Percentiles rank a stretch among this genome's conserved stretches.
phyloP scores from a whole-genome alignment of 2,113 vertebrate species.

The human (Homo sapiens) region DNA sequence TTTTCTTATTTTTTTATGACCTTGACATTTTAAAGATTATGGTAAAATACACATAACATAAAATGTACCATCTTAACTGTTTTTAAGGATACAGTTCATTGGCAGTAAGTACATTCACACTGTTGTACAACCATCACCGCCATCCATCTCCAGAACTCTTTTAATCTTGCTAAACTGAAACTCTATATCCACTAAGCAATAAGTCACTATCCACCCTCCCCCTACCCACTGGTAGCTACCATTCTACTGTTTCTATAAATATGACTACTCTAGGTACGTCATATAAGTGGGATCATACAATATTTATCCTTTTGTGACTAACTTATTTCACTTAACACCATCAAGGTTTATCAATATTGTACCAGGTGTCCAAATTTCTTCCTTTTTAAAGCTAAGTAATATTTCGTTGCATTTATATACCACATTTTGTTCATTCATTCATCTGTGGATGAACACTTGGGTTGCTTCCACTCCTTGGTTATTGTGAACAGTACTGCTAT shows the following conservation, averaged over 20 bases:
- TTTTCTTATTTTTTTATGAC: constrained; percentile 12
- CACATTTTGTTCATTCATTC: background rate
- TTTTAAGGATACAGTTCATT: background rate
- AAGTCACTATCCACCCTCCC: background rate
- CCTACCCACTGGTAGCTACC: background rate
- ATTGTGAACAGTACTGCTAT: background rate
- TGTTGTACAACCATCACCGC: background rate
- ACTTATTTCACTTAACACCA: background rate
- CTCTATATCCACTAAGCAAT: background rate
- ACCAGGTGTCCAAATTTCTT: background rate
- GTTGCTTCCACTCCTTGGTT: background rate
- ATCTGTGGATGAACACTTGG: background rate
- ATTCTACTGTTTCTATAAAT: background rate
- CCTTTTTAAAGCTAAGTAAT: background rate
- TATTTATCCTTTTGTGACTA: background rate
- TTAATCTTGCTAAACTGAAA: background rate
- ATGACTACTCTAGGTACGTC: background rate
- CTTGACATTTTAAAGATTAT: constrained; percentile 17
- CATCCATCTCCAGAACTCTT: background rate
- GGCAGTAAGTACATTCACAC: background rate
- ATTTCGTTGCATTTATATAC: background rate
- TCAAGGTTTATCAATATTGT: background rate
- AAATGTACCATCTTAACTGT: background rate
- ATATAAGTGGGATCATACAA: background rate
- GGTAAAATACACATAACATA: background rate